Evolutionary conservation across 2,113 vertebrate genomes (phyloP), one percentile per base, ranked within the genome.

Genomic region (Nicator chloris): DNA sequence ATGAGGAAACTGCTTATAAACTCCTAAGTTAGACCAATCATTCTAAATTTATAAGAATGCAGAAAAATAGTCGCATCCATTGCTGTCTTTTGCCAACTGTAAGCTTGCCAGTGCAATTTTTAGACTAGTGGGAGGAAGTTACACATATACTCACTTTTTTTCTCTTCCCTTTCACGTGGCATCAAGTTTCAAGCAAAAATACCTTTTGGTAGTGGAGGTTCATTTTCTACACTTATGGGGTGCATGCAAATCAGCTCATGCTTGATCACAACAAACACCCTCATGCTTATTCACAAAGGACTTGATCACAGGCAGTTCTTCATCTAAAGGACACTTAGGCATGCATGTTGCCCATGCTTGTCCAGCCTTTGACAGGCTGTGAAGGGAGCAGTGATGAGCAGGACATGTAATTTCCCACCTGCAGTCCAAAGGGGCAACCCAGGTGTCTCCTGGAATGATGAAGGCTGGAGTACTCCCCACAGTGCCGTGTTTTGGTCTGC

Each of bases 101-200:
- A 82, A 78, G 28, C 23, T 71, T 76, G 86, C 92, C 94, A 95
- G 63, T 28, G 61, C 17, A 59, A 45, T 87, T 93, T 93, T 91
- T 95, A 95, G 78, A 79, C 45, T 27, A 30, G 13, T 65, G 37
- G 40, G 57, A 89, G 77, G 60, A 93, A 95, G 69, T 82, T 81
- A 66, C 69, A 88, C 49, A 21, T 35, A 61, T 15, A 6, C 11
- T 84, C 31, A 27, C 1, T 71, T 78, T 71, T 82, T 86, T 86
- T 75, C 56, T 84, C 72, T 82, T 88, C 54, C 53, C 30, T 83
- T 86, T 66, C 51, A 57, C 50, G 79, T 4, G 0, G 28, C 27
- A 22, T 79, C 73, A 79, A 61, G 26, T 72, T 94, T 82, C 65
- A 86, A 65, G 50, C 15, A 63, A 83, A 73, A 76, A 75, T 31